Evolutionary conservation across 2,113 vertebrate species (phyloP).

Genomic region (Dascyllus trimaculatus): DNA sequence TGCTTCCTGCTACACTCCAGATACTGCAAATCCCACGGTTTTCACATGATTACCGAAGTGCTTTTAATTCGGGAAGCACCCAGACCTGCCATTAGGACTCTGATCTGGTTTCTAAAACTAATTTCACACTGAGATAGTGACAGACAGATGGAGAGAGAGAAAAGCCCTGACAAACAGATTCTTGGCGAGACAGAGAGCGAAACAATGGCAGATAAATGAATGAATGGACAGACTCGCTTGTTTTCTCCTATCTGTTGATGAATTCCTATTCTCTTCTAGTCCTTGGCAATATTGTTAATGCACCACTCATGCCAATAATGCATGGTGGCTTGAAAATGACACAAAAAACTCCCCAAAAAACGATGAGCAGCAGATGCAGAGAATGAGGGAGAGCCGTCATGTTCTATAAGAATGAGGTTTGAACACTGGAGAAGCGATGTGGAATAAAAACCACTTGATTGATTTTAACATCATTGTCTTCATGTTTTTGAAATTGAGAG

Average conservation of each 20-base stretch:
- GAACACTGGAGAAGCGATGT: constrained; percentile 38
- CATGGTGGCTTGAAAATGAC: constrained; percentile 38
- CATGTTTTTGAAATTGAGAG: constrained; percentile 34
- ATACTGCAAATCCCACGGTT: neutral
- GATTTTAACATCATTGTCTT: constrained; percentile 40
- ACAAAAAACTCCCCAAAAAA: neutral
- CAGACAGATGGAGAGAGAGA: constrained; percentile 1
- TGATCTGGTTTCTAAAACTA: constrained; percentile 22
- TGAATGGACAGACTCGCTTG: constrained; percentile 30
- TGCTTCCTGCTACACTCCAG: neutral
- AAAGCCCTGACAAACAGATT: neutral
- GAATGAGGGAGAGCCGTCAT: constrained; percentile 18
- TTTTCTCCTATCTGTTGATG: constrained; percentile 46
- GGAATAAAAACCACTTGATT: constrained; percentile 65
- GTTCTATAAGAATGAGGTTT: constrained; percentile 39
- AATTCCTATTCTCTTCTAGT: constrained; percentile 30
- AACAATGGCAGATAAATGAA: constrained; percentile 27
- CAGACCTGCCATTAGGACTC: neutral
- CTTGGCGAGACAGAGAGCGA: neutral
- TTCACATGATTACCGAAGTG: constrained; percentile 4
- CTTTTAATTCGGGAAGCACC: neutral
- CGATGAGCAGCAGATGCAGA: neutral
- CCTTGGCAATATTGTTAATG: constrained; percentile 48
- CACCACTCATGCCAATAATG: constrained; percentile 37
- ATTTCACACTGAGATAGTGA: constrained; percentile 18